Percentiles rank a stretch among this genome's conserved stretches.
Evolutionary conservation across 1,140 invertebrate species (phyloP).

Genomic region (Paramacrobiotus metropolitanus): DNA sequence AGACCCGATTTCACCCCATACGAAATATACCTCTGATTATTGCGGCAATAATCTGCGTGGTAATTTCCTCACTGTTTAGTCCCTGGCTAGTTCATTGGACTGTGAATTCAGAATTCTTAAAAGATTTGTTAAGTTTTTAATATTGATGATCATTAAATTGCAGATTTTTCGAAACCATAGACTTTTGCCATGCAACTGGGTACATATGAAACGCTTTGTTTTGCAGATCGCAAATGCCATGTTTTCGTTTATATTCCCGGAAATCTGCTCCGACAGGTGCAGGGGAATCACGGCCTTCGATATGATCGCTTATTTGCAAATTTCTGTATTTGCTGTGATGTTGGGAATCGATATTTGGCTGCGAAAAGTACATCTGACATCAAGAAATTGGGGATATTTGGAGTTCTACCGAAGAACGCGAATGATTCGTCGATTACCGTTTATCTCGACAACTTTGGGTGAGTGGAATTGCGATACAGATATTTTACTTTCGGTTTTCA

Average conservation of each 20-base stretch:
- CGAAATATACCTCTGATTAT: background rate
- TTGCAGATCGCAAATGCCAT: background rate
- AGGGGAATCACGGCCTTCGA: background rate
- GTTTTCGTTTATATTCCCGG: background rate
- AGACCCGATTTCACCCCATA: background rate
- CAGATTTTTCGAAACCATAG: no score
- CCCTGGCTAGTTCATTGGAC: background rate
- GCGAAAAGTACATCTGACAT: background rate
- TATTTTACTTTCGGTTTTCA: background rate
- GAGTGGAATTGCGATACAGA: background rate
- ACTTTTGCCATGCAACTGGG: no score
- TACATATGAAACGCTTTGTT: no score
- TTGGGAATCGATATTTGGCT: background rate
- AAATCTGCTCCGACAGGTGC: background rate
- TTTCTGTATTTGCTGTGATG: background rate
- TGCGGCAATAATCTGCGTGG: background rate
- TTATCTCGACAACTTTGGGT: background rate
- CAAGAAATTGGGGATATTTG: background rate
- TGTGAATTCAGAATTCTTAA: background rate
- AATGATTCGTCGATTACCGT: background rate
- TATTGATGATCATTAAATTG: no score
- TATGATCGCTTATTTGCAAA: background rate
- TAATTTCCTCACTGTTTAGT: background rate
- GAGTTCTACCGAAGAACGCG: constrained; percentile 3
- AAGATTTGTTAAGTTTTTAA: background rate